Evolutionary conservation across 2,113 vertebrate species (phyloP).

Genomic region (Xenopus tropicalis): DNA sequence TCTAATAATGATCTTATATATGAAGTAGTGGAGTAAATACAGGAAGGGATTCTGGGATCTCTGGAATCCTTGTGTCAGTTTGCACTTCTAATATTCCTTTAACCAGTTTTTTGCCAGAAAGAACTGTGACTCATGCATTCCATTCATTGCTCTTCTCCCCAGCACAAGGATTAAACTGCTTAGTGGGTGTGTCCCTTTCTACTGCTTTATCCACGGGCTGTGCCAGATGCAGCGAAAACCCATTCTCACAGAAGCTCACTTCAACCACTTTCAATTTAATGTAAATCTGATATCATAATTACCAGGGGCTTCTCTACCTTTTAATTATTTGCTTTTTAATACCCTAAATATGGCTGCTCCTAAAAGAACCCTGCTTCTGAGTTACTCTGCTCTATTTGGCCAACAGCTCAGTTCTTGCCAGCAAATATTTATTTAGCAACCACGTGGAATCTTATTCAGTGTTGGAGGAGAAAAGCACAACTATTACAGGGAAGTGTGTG

Average conservation of each 20-base stretch:
- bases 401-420: not conserved
- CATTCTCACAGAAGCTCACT: not conserved
- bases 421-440: not conserved
- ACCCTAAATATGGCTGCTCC: not conserved
- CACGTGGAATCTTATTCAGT: not conserved
- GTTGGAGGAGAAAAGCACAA: no score
- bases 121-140: not conserved
- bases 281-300: not conserved
- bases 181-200: not conserved
- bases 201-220: not conserved
- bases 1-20: no score
- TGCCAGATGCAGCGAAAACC: not conserved
- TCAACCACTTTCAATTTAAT: not conserved
- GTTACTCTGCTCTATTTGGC: not conserved
- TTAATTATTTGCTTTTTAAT: not conserved
- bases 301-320: not conserved
- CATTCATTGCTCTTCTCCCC: slow-evolving; percentile 1
- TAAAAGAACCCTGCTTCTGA: no score
- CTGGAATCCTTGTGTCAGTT: not conserved
- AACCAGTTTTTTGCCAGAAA: not conserved
- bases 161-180: not conserved
- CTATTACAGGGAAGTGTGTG: no score
- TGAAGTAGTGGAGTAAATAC: not conserved
- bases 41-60: not conserved
- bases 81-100: not conserved